phyloP scores from a whole-genome alignment of 2,113 vertebrate species.

The Polypterus senegalus region DNA sequence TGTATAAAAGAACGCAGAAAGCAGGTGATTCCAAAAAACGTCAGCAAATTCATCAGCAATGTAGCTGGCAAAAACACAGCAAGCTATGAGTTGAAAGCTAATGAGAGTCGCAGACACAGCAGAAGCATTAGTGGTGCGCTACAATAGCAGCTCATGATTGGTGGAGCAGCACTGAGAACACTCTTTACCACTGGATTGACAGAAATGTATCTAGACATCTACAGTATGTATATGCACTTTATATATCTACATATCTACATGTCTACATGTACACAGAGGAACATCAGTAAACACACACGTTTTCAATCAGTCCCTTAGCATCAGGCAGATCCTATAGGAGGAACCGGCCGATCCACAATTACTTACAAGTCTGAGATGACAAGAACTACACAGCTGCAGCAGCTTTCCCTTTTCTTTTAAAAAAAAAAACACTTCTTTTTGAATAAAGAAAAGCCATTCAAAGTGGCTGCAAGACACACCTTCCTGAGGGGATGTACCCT shows the following conservation, averaged over 20 bases:
- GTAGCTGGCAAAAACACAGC: constrained; percentile 74
- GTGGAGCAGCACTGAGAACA: no score
- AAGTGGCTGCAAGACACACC: constrained; percentile 68
- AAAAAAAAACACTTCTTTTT: no score
- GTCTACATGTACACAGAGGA: no score
- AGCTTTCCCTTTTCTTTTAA: no score
- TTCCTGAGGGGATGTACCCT: constrained; percentile 60
- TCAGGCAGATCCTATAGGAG: no score
- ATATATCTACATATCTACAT: no score
- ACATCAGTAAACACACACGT: no score
- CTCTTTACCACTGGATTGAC: no score
- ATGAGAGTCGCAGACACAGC: constrained; percentile 51
- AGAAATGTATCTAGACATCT: neutral
- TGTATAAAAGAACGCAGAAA: constrained; percentile 26
- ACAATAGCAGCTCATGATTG: constrained; percentile 22
- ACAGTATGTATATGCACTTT: no score
- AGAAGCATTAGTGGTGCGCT: constrained; percentile 38
- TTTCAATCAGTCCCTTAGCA: no score
- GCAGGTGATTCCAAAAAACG: constrained; percentile 51
- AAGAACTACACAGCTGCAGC: constrained; percentile 17
- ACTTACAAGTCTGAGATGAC: constrained; percentile 31
- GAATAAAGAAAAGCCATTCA: constrained; percentile 63
- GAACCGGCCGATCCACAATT: no score
- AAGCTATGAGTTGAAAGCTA: constrained; percentile 49
- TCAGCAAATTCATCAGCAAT: constrained; percentile 57